Percentiles rank a stretch among this genome's conserved stretches.
Evolutionary conservation across 1,140 invertebrate species (phyloP).

Genomic region (Mamestra configurata): DNA sequence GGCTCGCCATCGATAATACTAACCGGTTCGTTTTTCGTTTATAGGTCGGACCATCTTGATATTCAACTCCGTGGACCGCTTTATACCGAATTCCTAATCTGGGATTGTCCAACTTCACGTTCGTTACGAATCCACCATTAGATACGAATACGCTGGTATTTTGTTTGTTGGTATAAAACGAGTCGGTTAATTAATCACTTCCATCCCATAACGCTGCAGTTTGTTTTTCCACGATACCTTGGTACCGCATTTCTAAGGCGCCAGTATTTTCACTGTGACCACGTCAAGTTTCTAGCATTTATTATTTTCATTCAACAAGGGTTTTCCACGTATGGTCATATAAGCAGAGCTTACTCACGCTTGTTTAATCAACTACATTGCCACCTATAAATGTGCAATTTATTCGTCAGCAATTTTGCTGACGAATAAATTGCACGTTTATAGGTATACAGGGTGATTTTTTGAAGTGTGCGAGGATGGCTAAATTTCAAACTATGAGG

Average conservation of each 20-base stretch:
- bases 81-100: constrained; percentile 58
- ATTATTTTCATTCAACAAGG: constrained; percentile 71
- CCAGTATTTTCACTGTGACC: constrained; percentile 53
- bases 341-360: constrained; percentile 60
- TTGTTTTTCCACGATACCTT: constrained; percentile 59
- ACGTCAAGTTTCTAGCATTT: constrained; percentile 67
- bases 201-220: constrained; percentile 13
- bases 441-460: too few species aligned
- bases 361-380: constrained; percentile 60
- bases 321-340: constrained; percentile 63
- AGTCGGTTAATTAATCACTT: constrained; percentile 39
- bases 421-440: too few species aligned
- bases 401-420: constrained; percentile 51
- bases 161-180: not conserved
- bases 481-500: too few species aligned
- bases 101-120: constrained; percentile 46
- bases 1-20: constrained; percentile 80
- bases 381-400: constrained; percentile 58
- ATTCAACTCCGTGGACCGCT: constrained; percentile 53
- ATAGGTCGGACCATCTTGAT: constrained; percentile 72
- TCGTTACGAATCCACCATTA: constrained; percentile 14
- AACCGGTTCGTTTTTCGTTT: constrained; percentile 83
- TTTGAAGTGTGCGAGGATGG: too few species aligned
- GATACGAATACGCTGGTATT: not conserved
- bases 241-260: constrained; percentile 59